phyloP scores from a whole-genome alignment of 2,113 vertebrate species.

The Illadopsis cleaveri region DNA sequence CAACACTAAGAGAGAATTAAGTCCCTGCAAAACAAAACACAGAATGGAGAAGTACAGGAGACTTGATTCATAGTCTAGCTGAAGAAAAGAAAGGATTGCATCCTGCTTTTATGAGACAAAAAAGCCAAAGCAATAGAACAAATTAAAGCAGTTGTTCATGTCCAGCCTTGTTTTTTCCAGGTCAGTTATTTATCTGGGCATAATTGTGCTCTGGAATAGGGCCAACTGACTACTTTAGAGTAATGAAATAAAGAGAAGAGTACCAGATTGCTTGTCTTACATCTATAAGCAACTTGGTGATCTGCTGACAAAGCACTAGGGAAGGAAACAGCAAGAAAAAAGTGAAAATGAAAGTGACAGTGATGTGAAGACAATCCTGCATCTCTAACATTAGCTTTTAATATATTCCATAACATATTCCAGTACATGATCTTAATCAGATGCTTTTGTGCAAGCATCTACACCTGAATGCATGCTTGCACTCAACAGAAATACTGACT shows the following conservation, averaged over 20 bases:
- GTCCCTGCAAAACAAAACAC: neutral
- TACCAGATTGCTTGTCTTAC: slow-evolving; percentile 9
- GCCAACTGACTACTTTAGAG: neutral
- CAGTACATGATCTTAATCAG: neutral
- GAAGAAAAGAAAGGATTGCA: neutral
- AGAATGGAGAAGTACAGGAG: neutral
- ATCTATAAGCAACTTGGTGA: slow-evolving; percentile 5
- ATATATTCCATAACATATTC: neutral
- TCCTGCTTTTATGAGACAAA: neutral
- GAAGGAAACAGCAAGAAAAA: neutral
- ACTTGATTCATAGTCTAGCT: neutral
- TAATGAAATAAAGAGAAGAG: slow-evolving; percentile 17
- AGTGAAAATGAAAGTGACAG: neutral
- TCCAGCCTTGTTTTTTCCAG: neutral
- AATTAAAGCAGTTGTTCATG: neutral
- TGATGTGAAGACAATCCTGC: neutral
- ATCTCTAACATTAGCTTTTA: neutral
- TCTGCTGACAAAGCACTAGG: slow-evolving; percentile 8
- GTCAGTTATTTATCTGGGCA: neutral
- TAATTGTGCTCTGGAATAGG: neutral
- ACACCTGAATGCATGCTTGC: neutral
- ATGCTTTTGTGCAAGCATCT: neutral
- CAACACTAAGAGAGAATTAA: neutral
- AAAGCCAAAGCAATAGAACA: neutral
- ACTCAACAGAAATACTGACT: neutral